phyloP scores from a whole-genome alignment of 2,113 vertebrate species.

The Semicossyphus pulcher region DNA sequence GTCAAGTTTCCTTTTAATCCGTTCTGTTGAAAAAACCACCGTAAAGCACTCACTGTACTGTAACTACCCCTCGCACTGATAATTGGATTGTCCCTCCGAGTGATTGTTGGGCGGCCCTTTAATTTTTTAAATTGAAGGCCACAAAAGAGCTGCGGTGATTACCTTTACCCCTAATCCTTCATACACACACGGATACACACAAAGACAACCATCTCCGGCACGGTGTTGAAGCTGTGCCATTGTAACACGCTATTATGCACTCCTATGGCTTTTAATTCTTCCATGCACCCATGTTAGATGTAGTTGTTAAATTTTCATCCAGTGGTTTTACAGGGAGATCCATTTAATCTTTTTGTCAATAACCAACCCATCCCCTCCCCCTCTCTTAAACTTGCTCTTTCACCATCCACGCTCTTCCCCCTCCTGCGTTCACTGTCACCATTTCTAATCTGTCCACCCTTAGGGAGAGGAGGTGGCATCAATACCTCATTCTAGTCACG shows the following conservation, averaged over 20 bases:
- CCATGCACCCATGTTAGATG: conserved; percentile 15
- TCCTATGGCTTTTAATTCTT: conserved; percentile 50
- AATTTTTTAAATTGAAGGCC: conserved; percentile 56
- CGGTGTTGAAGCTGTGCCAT: conserved; percentile 14
- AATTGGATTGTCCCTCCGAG: conserved; percentile 60
- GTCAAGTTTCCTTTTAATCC: conserved; percentile 28
- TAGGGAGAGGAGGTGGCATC: conserved; percentile 39
- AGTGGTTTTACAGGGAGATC: conserved; percentile 63
- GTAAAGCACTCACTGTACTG: conserved; percentile 24
- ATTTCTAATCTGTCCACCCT: conserved; percentile 66
- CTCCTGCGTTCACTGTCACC: conserved; percentile 44
- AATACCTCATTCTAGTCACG: conserved; percentile 70
- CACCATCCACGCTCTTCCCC: conserved; percentile 25
- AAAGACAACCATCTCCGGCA: conserved; percentile 20
- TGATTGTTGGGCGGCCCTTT: conserved; percentile 40
- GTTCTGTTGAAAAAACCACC: conserved; percentile 25
- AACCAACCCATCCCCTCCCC: conserved; percentile 13
- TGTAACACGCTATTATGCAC: conserved; percentile 47
- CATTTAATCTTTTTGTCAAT: conserved; percentile 78
- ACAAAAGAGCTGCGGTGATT: conserved; percentile 59
- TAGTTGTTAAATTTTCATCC: conserved; percentile 64
- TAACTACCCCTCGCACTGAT: conserved; percentile 23
- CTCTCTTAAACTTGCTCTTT: conserved; percentile 34
- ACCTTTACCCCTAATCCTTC: conserved; percentile 35
- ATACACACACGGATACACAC: too few species aligned